Evolutionary conservation across 1,140 invertebrate species (phyloP).

Genomic region (Trichogramma pretiosum): DNA sequence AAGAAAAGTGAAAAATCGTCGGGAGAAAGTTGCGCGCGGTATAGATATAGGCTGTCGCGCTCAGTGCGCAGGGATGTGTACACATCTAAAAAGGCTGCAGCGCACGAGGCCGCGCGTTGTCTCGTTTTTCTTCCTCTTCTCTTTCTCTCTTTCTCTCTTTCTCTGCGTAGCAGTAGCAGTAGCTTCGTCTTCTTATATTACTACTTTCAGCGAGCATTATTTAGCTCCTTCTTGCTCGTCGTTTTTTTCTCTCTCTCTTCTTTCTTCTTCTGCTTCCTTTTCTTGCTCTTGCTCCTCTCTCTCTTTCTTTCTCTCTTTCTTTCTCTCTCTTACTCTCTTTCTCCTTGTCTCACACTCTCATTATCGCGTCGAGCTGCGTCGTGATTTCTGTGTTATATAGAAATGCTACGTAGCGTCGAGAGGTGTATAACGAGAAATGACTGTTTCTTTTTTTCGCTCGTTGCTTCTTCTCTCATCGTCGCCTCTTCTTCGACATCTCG

Average conservation of each 20-base stretch:
- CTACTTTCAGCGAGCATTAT: too few species aligned
- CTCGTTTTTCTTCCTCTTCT: too few species aligned
- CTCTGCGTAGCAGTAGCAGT: too few species aligned
- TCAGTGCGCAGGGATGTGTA: not conserved
- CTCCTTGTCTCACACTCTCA: not conserved
- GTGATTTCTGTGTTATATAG: slow-evolving; percentile 6
- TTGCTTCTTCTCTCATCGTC: not conserved
- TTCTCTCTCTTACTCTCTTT: not conserved
- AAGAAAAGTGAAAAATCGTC: slow-evolving; percentile 17
- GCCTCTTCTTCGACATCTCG: not conserved
- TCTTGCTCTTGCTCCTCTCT: not conserved
- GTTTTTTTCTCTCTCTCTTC: too few species aligned
- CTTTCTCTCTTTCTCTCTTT: not conserved
- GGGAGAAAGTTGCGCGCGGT: slow-evolving; percentile 1
- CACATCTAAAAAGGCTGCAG: too few species aligned
- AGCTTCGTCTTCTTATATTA: too few species aligned
- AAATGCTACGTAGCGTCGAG: too few species aligned
- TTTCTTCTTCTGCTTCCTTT: too few species aligned
- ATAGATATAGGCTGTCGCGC: not conserved
- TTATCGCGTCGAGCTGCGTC: slow-evolving; percentile 1
- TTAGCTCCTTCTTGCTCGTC: too few species aligned
- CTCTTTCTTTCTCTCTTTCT: not conserved
- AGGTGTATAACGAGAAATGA: too few species aligned
- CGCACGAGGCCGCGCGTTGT: not conserved
- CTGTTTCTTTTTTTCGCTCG: not conserved